Percentiles rank a stretch among this genome's conserved stretches.
These are phyloP conservation scores for Nymphalis c-album DNA, from an alignment of 2,888 invertebrate genomes.

Conservation along the genomic window DNA sequence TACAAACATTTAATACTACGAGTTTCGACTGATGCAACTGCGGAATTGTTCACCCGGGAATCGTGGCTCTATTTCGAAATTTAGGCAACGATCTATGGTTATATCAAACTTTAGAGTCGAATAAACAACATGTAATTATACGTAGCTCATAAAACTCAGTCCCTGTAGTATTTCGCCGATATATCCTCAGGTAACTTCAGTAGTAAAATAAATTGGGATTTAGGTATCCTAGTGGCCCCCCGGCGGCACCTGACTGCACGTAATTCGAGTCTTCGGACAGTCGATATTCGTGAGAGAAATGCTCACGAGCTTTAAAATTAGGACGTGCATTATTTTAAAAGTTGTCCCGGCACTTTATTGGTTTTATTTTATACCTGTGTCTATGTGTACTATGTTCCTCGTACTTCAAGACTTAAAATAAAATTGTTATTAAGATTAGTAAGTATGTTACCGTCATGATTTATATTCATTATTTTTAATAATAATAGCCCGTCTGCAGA, in stretches of 20 bases:
- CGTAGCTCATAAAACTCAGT: neutral
- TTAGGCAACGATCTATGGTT: neutral
- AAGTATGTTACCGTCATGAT: too few species aligned
- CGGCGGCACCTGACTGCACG: conserved; percentile 1
- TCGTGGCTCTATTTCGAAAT: neutral
- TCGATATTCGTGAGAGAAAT: neutral
- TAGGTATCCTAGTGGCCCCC: neutral
- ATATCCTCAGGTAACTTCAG: neutral
- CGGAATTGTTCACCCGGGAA: conserved; percentile 2
- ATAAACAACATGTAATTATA: conserved; percentile 2
- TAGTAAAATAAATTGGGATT: conserved; percentile 5
- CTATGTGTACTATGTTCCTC: neutral
- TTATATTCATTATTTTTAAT: too few species aligned
- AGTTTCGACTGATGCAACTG: conserved; percentile 1
- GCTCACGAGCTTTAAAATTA: neutral
- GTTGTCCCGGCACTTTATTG: neutral
- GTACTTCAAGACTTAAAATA: neutral
- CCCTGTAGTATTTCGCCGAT: neutral
- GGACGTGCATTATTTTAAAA: conserved; percentile 2
- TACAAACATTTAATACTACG: neutral
- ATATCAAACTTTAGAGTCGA: neutral
- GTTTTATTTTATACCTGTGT: neutral
- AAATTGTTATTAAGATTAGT: too few species aligned
- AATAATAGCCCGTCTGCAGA: too few species aligned
- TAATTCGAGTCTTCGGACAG: neutral